These are phyloP conservation scores for Kryptolebias marmoratus DNA, from an alignment of 2,113 vertebrate genomes.

Conservation along the genomic window DNA sequence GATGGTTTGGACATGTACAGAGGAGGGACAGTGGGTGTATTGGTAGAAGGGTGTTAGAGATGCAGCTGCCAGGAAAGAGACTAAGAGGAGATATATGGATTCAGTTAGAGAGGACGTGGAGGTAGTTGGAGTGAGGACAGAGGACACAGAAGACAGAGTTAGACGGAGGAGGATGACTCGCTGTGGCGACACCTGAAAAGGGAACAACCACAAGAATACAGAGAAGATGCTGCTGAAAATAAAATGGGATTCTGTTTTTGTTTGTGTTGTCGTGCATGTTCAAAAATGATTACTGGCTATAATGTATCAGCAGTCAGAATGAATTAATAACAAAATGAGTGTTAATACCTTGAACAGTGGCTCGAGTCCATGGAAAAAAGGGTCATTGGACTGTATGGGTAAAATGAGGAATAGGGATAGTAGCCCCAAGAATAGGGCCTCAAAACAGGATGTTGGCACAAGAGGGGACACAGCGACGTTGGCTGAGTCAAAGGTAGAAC, in stretches of 20 bases:
- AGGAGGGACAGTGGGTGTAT: no score
- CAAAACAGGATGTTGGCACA: constrained; percentile 50
- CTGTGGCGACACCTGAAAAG: no score
- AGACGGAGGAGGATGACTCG: no score
- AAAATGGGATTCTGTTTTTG: not conserved
- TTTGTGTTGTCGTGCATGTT: not conserved
- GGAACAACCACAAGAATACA: no score
- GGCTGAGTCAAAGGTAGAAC: constrained; percentile 65
- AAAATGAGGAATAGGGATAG: constrained; percentile 66
- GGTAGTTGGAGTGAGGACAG: no score
- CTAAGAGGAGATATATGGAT: no score
- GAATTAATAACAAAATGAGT: not conserved
- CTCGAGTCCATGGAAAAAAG: not conserved
- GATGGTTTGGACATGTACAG: no score
- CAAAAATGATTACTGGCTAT: not conserved
- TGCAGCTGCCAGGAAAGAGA: no score
- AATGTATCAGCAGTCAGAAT: no score
- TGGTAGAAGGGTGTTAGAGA: no score
- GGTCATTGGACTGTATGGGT: not conserved
- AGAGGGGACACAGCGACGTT: constrained; percentile 30
- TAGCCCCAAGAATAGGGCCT: constrained; percentile 54
- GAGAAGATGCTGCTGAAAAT: not conserved
- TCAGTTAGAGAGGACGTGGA: no score
- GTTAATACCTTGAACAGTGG: constrained; percentile 76
- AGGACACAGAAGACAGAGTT: no score